These are phyloP conservation scores for Gryllus bimaculatus DNA, from an alignment of 1,140 invertebrate species.

Conservation along the genomic window DNA sequence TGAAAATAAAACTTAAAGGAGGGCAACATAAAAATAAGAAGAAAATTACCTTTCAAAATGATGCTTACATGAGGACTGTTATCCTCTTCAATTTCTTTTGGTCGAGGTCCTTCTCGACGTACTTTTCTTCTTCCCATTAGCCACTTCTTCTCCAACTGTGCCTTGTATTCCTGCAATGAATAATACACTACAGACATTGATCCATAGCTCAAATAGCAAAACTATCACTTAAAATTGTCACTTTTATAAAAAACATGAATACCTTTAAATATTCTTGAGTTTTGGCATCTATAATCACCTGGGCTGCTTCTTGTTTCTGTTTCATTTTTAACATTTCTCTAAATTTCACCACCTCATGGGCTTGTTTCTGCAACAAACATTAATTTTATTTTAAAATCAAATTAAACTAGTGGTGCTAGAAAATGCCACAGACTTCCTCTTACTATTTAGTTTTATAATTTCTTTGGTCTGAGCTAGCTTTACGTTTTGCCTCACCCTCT, in stretches of 20 bases:
- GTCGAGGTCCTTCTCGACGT: slow-evolving; percentile 39
- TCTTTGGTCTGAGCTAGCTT: too few species aligned
- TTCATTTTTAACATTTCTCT: slow-evolving; percentile 45
- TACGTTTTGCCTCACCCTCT: too few species aligned
- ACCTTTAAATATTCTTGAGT: slow-evolving; percentile 20
- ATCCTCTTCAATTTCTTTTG: slow-evolving; percentile 45
- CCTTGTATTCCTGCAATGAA: slow-evolving; percentile 49
- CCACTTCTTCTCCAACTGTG: slow-evolving; percentile 50
- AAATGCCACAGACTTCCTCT: too few species aligned
- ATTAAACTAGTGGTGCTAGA: background rate
- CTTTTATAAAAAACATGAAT: background rate
- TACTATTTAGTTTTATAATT: too few species aligned
- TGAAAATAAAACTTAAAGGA: background rate
- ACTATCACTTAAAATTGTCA: background rate
- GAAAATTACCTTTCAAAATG: slow-evolving; percentile 47
- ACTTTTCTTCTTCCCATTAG: slow-evolving; percentile 40
- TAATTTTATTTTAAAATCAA: background rate
- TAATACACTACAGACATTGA: slow-evolving; percentile 8
- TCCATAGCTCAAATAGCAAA: background rate
- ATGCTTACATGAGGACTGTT: slow-evolving; percentile 43
- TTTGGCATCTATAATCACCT: slow-evolving; percentile 53
- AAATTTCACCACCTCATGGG: slow-evolving; percentile 56
- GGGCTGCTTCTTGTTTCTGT: slow-evolving; percentile 53
- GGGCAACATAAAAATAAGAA: background rate
- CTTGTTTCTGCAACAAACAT: slow-evolving; percentile 45